Evolutionary conservation across 2,113 vertebrate genomes (phyloP).

Genomic region (Montifringilla adamsi): DNA sequence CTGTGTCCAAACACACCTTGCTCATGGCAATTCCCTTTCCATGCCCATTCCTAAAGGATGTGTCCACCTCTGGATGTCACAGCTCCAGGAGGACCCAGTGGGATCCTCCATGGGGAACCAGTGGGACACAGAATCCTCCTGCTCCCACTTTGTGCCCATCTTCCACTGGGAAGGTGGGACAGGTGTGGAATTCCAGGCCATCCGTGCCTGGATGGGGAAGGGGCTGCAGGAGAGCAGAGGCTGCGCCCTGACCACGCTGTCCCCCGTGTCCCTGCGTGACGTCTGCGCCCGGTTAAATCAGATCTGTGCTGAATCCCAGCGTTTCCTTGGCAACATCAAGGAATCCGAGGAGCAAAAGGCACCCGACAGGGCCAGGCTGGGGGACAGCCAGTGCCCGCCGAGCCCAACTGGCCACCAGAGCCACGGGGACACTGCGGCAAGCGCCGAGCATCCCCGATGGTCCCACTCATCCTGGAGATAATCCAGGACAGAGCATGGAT

Average conservation of each 20-base stretch:
- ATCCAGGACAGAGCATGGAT: fast-evolving
- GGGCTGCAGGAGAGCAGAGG: fast-evolving
- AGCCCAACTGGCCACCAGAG: not conserved
- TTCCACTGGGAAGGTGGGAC: fast-evolving
- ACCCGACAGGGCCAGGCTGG: not conserved
- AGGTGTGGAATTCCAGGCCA: fast-evolving
- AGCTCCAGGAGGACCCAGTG: not conserved
- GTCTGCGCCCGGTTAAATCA: not conserved
- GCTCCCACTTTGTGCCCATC: fast-evolving
- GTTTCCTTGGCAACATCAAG: conserved; percentile 52
- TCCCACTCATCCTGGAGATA: fast-evolving
- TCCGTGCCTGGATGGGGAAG: fast-evolving
- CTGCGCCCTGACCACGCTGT: not conserved
- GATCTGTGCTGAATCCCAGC: not conserved
- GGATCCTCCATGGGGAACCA: not conserved
- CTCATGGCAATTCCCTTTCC: fast-evolving
- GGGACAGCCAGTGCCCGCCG: not conserved
- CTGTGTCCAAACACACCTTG: fast-evolving
- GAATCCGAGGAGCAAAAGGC: conserved; percentile 30
- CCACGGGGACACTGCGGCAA: not conserved
- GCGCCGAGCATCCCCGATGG: fast-evolving
- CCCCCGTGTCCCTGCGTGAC: not conserved
- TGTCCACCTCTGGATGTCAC: fast-evolving
- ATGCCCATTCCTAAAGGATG: fast-evolving
- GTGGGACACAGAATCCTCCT: fast-evolving